Evolutionary conservation across 2,888 invertebrate genomes (phyloP), one percentile per base, ranked within the genome.

Genomic region (Thyatira batis): DNA sequence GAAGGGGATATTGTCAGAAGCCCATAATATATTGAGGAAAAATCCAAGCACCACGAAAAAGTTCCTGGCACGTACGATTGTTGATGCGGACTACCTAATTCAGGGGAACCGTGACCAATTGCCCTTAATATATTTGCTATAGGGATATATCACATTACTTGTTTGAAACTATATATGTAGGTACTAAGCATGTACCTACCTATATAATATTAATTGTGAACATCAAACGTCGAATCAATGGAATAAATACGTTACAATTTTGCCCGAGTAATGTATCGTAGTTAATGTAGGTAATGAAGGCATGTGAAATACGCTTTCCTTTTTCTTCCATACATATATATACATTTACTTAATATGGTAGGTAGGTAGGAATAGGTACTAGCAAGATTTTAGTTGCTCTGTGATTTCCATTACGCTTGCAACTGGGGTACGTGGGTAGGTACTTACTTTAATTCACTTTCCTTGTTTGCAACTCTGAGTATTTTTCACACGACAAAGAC

Each of bases 11-110:
- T 17, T 17, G 17, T 39, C 39, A 8, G 33, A 39, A 48, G 27
- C 27, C 4, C 20, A 27, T 27, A 48, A 48, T 48, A 20, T 27
- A 46, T 46, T 46, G 46, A 46, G 46, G 27, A 46, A 46, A n/a
- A 48, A 48, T 48, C 48, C 27, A n/a, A 28, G 20, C 48, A 27
- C 10, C 28, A 48, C 48, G 48, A 20, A 28, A 48, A 28, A 48
- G 46, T 48, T 48, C 46, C 10, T 28, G 28, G 48, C 48, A 48
- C 48, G 28, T 48, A 48, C 48, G 4, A 27, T 3, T 27, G 46
- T 46, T 27, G 20, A 46, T 27, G 13, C 27, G 27, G 27, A 28
- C 48, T 48, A 5, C 48, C 28, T 48, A 48, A 28, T 48, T 48
- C 6, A 48, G 21, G 25, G 46, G 17, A 28, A 48, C 17, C 28